These are phyloP conservation scores for Glaucomys volans DNA, from an alignment of 2,113 vertebrate genomes.

Conservation along the genomic window DNA sequence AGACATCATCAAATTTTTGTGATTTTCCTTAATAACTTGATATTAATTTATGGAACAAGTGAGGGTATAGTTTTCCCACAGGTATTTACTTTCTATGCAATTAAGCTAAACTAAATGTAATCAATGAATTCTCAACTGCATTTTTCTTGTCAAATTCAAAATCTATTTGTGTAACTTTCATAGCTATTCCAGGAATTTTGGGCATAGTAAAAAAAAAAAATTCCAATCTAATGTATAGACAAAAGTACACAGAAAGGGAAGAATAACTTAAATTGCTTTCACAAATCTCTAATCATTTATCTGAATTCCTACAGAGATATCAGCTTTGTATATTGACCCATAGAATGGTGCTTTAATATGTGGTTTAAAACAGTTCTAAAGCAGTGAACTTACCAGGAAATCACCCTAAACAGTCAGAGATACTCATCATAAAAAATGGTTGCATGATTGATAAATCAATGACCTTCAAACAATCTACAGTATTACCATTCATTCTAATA, in stretches of 20 bases:
- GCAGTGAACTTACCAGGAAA: neutral
- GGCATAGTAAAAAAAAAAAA: neutral
- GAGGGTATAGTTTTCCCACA: neutral
- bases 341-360: neutral
- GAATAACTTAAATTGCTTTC: slow-evolving; percentile 32
- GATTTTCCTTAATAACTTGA: neutral
- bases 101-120: slow-evolving; percentile 50
- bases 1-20: neutral
- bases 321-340: neutral
- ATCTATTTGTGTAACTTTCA: neutral
- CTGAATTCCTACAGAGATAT: neutral
- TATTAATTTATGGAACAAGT: slow-evolving; percentile 14
- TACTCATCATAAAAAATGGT: neutral
- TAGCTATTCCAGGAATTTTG: neutral
- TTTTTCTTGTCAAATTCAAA: neutral
- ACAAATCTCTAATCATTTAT: neutral
- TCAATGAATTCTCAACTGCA: neutral
- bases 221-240: neutral
- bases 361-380: slow-evolving; percentile 8
- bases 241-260: neutral
- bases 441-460: neutral
- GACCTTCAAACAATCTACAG: neutral
- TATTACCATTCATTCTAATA: neutral
- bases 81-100: slow-evolving; percentile 14
- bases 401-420: neutral